Base-by-base conservation (phyloP, 1,140 invertebrate genomes). In the Apocrypta bakeri region DNA sequence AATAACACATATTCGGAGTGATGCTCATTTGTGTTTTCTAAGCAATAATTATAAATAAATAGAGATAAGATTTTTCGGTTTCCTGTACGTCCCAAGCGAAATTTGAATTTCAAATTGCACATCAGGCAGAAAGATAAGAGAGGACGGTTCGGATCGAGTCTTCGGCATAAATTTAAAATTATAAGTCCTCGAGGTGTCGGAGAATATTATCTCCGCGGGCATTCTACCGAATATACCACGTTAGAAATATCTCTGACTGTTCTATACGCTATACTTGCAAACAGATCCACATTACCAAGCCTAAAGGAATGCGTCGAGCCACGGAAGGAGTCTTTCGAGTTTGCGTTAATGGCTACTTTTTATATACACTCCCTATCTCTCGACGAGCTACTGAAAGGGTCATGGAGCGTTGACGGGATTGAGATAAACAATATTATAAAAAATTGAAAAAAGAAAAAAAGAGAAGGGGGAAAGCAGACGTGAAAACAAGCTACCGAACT, bases 401-500 rank as follows among this genome's bases (percentile, higher is more conserved):
- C 82, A 76, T 17, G 33, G 14, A 24, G 25, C 12, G 27, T 29
- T 33, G 71, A 75, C 42, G 63, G 48, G 48, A 56, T n/a, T 21
- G 4, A 56, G 21, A 56, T 24, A 66, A n/a, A n/a, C n/a, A n/a
- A n/a, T n/a, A n/a, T n/a, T n/a, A n/a, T n/a, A n/a, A n/a, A n/a
- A n/a, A n/a, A n/a, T n/a, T n/a, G n/a, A n/a, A n/a, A n/a, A n/a
- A n/a, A n/a, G n/a, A n/a, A n/a, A 77, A 77, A 33, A 29, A 29
- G 29, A 37, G 12, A 40, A 37, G 42, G 24, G 69, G 33, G 61
- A 64, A 64, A 73, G 31, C 37, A 31, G n/a, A 40, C 25, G 71
- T 24, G 69, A 83, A 79, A 83, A 83, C 82, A 83, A 83, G 82
- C 82, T 83, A 75, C 82, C 72, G 82, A 83, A 83, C 82, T 83